Percentiles rank a stretch among this genome's conserved stretches.
Evolutionary conservation across 2,797 vertebrate genomes (phyloP).

Genomic region (Muscicapa comitata): DNA sequence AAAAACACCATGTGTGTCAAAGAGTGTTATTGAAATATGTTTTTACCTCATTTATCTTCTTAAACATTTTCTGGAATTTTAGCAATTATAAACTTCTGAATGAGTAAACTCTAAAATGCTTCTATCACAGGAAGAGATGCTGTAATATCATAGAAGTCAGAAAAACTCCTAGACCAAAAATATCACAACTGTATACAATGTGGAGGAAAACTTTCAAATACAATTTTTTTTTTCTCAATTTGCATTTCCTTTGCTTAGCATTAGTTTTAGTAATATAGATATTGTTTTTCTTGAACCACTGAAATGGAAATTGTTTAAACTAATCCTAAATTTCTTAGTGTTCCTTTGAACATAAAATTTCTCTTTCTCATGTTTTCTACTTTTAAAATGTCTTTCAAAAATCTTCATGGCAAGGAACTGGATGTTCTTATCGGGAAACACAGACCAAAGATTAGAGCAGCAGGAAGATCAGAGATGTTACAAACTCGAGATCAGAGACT

Average conservation of each 20-base stretch:
- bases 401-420: background rate
- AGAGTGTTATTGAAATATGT: background rate
- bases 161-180: background rate
- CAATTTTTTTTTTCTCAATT: background rate
- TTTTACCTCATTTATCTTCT: background rate
- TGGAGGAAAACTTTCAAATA: background rate
- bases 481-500: background rate
- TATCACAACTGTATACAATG: background rate
- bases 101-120: background rate
- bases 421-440: background rate
- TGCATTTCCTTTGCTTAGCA: background rate
- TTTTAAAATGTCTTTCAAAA: background rate
- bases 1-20: background rate
- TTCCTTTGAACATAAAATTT: background rate
- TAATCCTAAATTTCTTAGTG: background rate
- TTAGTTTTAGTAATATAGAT: background rate
- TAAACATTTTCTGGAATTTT: background rate
- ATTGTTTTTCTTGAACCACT: background rate
- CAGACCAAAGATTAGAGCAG: background rate
- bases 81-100: background rate
- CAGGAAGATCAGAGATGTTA: background rate
- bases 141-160: background rate
- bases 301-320: background rate
- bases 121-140: background rate
- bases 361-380: background rate